These are phyloP conservation scores for Isotomurus palustris DNA, from an alignment of 2,888 invertebrate genomes.

Conservation along the genomic window DNA sequence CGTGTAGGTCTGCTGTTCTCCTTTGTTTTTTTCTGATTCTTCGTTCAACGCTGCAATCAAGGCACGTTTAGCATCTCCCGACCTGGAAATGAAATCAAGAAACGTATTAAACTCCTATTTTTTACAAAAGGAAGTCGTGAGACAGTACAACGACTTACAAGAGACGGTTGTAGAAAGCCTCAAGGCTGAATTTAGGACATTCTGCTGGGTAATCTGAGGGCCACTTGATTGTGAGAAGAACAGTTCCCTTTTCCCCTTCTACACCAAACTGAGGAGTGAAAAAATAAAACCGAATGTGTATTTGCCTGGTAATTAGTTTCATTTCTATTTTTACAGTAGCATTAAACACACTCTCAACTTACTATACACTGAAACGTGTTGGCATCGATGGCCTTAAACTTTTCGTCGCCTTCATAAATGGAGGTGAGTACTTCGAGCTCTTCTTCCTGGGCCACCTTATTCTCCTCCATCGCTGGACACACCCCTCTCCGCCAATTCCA, in stretches of 20 bases:
- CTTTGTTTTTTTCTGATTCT: slow-evolving; percentile 77
- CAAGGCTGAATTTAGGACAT: slow-evolving; percentile 74
- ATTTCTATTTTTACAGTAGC: no score
- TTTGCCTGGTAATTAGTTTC: no score
- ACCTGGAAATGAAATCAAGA: slow-evolving; percentile 53
- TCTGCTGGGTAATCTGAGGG: slow-evolving; percentile 78
- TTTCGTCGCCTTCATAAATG: slow-evolving; percentile 88
- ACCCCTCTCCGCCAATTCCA: background rate
- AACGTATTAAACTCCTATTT: slow-evolving; percentile 4
- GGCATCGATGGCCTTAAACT: slow-evolving; percentile 72
- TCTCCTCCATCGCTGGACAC: background rate
- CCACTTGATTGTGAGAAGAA: slow-evolving; percentile 85
- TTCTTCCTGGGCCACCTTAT: slow-evolving; percentile 67
- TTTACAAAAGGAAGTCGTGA: no score
- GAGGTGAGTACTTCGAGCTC: slow-evolving; percentile 86
- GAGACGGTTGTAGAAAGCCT: slow-evolving; percentile 88
- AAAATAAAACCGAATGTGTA: background rate
- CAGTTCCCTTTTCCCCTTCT: slow-evolving; percentile 71
- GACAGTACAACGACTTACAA: no score
- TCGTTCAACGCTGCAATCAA: slow-evolving; percentile 59
- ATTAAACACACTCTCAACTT: slow-evolving; percentile 29
- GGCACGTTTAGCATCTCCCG: slow-evolving; percentile 65
- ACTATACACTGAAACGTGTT: slow-evolving; percentile 90
- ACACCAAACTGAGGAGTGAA: slow-evolving; percentile 69
- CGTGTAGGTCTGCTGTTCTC: slow-evolving; percentile 91